phyloP scores from a whole-genome alignment of 1,140 invertebrate species.

The Phenacoccus solenopsis region DNA sequence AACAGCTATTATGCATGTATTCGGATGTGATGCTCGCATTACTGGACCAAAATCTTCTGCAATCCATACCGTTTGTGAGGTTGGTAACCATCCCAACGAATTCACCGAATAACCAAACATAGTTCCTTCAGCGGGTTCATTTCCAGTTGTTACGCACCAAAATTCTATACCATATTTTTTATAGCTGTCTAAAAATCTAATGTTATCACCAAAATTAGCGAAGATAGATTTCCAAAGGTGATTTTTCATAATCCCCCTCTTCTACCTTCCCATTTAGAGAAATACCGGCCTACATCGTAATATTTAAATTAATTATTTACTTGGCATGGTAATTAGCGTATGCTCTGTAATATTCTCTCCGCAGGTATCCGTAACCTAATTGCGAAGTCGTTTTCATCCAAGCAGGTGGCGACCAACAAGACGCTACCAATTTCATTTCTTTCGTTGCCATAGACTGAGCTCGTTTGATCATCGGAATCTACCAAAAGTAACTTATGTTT shows the following conservation, averaged over 20 bases:
- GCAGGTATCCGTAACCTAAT: conserved; percentile 37
- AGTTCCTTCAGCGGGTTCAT: conserved; percentile 45
- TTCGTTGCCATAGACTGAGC: conserved; percentile 35
- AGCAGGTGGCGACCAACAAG: conserved; percentile 70
- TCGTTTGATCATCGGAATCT: conserved; percentile 52
- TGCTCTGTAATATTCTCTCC: conserved; percentile 35
- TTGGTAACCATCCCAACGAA: conserved; percentile 57
- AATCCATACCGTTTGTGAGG: conserved; percentile 46
- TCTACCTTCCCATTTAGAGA: too few species aligned
- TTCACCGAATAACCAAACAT: conserved; percentile 46
- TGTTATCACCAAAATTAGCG: too few species aligned
- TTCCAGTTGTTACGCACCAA: conserved; percentile 53
- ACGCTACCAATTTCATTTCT: conserved; percentile 45
- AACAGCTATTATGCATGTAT: conserved; percentile 44
- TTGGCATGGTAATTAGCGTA: conserved; percentile 51
- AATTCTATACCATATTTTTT: conserved; percentile 38
- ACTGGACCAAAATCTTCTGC: conserved; percentile 53
- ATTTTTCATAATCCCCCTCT: too few species aligned
- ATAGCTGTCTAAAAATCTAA: conserved; percentile 44
- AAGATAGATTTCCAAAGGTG: too few species aligned
- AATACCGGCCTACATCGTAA: too few species aligned
- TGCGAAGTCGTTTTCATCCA: conserved; percentile 86
- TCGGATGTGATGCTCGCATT: conserved; percentile 42
- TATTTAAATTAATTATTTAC: conserved; percentile 30
- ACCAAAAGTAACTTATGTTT: conserved; percentile 20